phyloP scores from a whole-genome alignment of 1,140 invertebrate species.

The Cydia fagiglandana region DNA sequence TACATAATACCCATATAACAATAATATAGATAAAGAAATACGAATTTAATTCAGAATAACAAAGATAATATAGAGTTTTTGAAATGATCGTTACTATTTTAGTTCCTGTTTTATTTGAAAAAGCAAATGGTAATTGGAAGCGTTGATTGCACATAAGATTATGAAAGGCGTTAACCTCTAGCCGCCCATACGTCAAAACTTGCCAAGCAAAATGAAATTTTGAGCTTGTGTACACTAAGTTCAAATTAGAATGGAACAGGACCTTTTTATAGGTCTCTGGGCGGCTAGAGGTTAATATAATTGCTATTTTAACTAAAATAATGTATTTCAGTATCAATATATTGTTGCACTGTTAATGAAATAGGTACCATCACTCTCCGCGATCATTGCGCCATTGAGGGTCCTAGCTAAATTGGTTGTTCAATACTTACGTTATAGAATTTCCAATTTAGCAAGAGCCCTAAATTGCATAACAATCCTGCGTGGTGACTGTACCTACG shows the following conservation, averaged over 20 bases:
- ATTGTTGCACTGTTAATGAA: background rate
- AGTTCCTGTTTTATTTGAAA: background rate
- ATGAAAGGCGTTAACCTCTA: background rate
- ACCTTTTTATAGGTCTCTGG: too few species aligned
- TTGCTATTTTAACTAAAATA: background rate
- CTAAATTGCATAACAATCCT: too few species aligned
- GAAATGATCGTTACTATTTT: background rate
- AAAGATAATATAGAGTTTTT: background rate
- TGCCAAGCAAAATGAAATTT: too few species aligned
- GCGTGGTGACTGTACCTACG: too few species aligned
- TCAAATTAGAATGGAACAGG: too few species aligned
- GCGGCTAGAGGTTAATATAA: too few species aligned
- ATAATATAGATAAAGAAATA: background rate
- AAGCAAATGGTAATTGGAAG: background rate
- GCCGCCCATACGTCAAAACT: too few species aligned
- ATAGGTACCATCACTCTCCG: background rate
- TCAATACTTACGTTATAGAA: too few species aligned
- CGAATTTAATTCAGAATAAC: background rate
- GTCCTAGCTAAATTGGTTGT: too few species aligned
- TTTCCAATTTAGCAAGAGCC: too few species aligned
- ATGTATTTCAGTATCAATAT: background rate
- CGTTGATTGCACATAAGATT: background rate
- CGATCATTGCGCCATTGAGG: too few species aligned
- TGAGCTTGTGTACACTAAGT: too few species aligned
- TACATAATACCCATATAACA: background rate